These are phyloP conservation scores for Melangyna quadrimaculata DNA, from an alignment of 2,888 invertebrate species.

Conservation along the genomic window DNA sequence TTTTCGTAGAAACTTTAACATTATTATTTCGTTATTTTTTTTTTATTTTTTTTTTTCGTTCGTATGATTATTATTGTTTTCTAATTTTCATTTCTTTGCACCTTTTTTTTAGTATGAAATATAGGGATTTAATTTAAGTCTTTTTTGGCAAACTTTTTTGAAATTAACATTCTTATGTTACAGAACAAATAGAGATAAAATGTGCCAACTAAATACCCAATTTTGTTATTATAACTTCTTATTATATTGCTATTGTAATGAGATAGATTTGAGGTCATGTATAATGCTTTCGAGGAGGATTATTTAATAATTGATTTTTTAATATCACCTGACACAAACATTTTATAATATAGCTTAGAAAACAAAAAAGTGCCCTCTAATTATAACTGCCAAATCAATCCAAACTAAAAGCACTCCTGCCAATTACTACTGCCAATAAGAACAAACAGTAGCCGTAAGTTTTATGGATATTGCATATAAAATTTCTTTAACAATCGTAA, in stretches of 20 bases:
- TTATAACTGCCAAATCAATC: constrained; percentile 38
- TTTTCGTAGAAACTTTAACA: constrained; percentile 22
- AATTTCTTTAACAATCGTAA: constrained; percentile 51
- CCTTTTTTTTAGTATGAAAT: constrained; percentile 52
- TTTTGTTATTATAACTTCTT: not conserved
- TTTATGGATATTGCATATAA: constrained; percentile 64
- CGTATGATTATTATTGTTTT: constrained; percentile 53
- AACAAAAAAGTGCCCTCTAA: constrained; percentile 42
- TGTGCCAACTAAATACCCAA: constrained; percentile 45
- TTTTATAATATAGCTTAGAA: constrained; percentile 44
- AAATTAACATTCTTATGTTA: constrained; percentile 4
- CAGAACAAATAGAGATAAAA: constrained; percentile 29
- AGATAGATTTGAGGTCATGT: constrained; percentile 48
- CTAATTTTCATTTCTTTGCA: constrained; percentile 42
- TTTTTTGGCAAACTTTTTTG: not conserved
- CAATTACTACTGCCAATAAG: constrained; percentile 80
- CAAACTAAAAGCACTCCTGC: constrained; percentile 63
- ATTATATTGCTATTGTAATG: constrained; percentile 22
- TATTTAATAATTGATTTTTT: constrained; percentile 42
- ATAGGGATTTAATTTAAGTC: constrained; percentile 14
- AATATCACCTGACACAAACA: constrained; percentile 47
- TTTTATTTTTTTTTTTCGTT: constrained; percentile 16
- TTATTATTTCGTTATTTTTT: constrained; percentile 21
- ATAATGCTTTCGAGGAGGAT: constrained; percentile 59
- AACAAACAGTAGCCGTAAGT: constrained; percentile 81